Evolutionary conservation across 2,113 vertebrate species (phyloP).

Genomic region (Chaetodon trifascialis): DNA sequence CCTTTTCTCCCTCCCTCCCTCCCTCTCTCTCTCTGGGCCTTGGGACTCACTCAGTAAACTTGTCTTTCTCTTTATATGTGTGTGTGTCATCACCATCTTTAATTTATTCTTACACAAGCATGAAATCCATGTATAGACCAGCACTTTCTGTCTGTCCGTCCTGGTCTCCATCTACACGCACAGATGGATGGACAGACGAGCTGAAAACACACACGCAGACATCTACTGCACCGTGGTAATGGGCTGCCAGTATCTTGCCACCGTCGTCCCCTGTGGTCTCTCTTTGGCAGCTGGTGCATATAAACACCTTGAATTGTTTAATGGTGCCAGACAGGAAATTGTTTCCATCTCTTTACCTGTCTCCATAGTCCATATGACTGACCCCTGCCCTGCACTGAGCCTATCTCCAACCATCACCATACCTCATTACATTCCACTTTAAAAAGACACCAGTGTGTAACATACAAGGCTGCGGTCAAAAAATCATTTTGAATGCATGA

Average conservation of each 20-base stretch:
- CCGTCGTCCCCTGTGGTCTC: conserved; percentile 26
- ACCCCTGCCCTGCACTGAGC: conserved; percentile 36
- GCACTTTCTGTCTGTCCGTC: conserved; percentile 26
- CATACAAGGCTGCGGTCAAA: conserved; percentile 22
- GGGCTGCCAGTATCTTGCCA: conserved; percentile 31
- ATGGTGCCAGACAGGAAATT: conserved; percentile 40
- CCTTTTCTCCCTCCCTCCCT: conserved; percentile 56
- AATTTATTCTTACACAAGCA: conserved; percentile 54
- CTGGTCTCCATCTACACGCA: neutral
- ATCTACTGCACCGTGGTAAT: conserved; percentile 25
- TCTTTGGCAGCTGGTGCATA: conserved; percentile 19
- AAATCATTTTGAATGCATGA: conserved; percentile 66
- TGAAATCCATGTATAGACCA: conserved; percentile 50
- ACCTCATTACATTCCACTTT: conserved; percentile 53
- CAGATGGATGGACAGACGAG: conserved; percentile 16
- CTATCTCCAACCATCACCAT: conserved; percentile 34
- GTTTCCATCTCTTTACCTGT: conserved; percentile 43
- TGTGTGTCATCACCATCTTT: conserved; percentile 52
- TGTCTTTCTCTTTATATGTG: conserved; percentile 38
- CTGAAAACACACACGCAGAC: conserved; percentile 9
- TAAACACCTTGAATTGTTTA: conserved; percentile 49
- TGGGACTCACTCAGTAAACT: conserved; percentile 54
- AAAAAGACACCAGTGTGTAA: conserved; percentile 29
- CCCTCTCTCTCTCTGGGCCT: conserved; percentile 43
- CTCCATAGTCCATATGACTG: conserved; percentile 2